Evolutionary conservation across 2,113 vertebrate species (phyloP).

Genomic region (Alosa alosa): DNA sequence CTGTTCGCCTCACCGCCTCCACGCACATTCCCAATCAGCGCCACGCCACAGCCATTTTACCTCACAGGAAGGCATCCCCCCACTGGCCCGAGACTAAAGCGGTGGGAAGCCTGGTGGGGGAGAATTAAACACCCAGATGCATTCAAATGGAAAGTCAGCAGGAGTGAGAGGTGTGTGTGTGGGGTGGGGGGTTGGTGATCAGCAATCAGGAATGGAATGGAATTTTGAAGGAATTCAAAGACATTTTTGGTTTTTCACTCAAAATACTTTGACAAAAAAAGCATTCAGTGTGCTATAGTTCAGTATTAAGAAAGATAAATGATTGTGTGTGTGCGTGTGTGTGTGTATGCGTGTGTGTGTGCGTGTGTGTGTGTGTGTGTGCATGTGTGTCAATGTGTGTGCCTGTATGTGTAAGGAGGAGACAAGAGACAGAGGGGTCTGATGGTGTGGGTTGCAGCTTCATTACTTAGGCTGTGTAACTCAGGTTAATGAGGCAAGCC

Average conservation of each 20-base stretch:
- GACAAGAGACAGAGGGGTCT: neutral
- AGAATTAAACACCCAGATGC: neutral
- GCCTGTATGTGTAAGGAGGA: neutral
- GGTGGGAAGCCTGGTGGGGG: neutral
- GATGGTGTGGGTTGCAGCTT: neutral
- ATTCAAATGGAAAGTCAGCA: neutral
- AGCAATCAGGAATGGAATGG: no score
- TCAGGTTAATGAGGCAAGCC: neutral
- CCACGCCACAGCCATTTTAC: neutral
- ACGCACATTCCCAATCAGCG: neutral
- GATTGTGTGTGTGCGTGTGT: neutral
- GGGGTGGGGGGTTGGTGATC: no score
- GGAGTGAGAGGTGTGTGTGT: neutral
- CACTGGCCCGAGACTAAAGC: neutral
- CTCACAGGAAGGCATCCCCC: neutral
- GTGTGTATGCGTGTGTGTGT: constrained; percentile 3
- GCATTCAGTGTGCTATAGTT: no score
- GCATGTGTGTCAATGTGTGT: neutral
- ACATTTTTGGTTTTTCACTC: neutral
- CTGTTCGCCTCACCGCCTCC: neutral
- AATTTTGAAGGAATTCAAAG: no score
- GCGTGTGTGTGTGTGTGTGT: neutral
- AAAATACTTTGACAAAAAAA: neutral
- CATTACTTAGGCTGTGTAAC: constrained; percentile 11
- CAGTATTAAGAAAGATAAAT: neutral